phyloP scores from a whole-genome alignment of 2,888 invertebrate genomes.

The Drosophila mercatorum region DNA sequence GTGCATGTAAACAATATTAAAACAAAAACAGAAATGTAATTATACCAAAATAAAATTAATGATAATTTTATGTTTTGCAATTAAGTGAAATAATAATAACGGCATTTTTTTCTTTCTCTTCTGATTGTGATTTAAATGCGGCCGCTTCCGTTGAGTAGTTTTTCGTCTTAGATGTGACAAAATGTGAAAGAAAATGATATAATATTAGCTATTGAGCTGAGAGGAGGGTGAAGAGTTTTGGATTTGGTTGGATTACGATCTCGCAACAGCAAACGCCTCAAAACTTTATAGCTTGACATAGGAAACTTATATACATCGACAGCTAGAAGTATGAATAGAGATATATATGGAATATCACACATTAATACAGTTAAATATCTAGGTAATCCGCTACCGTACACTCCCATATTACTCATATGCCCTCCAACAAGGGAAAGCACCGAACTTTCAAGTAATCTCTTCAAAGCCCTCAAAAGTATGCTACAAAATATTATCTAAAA shows the following conservation, averaged over 20 bases:
- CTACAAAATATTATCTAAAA: background rate
- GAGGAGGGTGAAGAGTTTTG: too few relatives aligned
- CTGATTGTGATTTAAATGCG: slow-evolving; percentile 4
- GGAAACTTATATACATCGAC: too few relatives aligned
- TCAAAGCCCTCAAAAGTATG: slow-evolving; percentile 2
- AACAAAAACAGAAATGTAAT: slow-evolving; percentile 65
- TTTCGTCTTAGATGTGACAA: background rate
- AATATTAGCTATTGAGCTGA: background rate
- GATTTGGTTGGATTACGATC: too few relatives aligned
- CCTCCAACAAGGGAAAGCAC: background rate
- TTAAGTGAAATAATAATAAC: slow-evolving; percentile 58
- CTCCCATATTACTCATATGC: too few relatives aligned
- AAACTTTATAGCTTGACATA: too few relatives aligned
- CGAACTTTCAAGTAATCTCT: too few relatives aligned
- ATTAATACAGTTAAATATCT: too few relatives aligned
- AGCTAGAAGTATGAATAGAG: too few relatives aligned
- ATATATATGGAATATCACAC: too few relatives aligned
- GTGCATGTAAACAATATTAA: slow-evolving; percentile 46
- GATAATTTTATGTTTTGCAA: slow-evolving; percentile 77
- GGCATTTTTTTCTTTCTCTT: slow-evolving; percentile 2
- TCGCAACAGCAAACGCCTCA: too few relatives aligned
- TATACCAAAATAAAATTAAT: slow-evolving; percentile 77
- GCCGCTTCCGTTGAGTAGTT: slow-evolving; percentile 1
- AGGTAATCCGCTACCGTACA: too few relatives aligned
- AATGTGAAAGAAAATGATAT: background rate